Percentiles rank a stretch among this genome's conserved stretches.
Evolutionary conservation across 2,888 invertebrate species (phyloP).

Genomic region (Rhogogaster chlorosoma): DNA sequence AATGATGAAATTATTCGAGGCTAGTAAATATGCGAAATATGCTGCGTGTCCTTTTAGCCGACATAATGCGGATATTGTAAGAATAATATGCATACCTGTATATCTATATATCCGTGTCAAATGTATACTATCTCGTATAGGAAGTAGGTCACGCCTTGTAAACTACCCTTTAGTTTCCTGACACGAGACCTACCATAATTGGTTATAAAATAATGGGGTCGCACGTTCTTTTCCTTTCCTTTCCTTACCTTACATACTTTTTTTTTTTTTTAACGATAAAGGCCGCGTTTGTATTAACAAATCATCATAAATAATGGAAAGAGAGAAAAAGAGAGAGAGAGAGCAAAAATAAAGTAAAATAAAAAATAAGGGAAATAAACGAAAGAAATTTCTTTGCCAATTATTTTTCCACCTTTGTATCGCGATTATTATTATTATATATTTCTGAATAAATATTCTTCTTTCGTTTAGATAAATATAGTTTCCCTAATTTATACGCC

Average conservation of each 20-base stretch:
- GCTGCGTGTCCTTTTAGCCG: background rate
- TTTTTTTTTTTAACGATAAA: background rate
- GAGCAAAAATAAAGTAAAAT: too few relatives aligned
- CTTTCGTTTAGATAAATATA: background rate
- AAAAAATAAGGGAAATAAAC: too few relatives aligned
- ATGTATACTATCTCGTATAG: background rate
- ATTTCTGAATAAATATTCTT: background rate
- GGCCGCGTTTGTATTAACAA: background rate
- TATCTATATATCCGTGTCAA: constrained; percentile 11
- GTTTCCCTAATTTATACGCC: background rate
- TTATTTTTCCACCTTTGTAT: background rate
- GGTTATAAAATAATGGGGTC: constrained; percentile 51
- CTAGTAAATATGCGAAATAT: background rate
- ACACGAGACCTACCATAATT: constrained; percentile 50
- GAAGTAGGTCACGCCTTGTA: constrained; percentile 41
- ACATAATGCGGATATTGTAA: background rate
- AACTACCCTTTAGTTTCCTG: constrained; percentile 46
- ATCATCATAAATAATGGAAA: too few relatives aligned
- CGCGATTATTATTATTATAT: background rate
- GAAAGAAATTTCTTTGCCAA: background rate
- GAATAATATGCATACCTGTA: background rate
- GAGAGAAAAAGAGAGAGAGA: too few relatives aligned
- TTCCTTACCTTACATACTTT: background rate
- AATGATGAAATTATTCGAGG: background rate
- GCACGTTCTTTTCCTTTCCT: background rate